Base-by-base conservation (phyloP, 2,888 invertebrate genomes). In the Masnerella sp. region DNA sequence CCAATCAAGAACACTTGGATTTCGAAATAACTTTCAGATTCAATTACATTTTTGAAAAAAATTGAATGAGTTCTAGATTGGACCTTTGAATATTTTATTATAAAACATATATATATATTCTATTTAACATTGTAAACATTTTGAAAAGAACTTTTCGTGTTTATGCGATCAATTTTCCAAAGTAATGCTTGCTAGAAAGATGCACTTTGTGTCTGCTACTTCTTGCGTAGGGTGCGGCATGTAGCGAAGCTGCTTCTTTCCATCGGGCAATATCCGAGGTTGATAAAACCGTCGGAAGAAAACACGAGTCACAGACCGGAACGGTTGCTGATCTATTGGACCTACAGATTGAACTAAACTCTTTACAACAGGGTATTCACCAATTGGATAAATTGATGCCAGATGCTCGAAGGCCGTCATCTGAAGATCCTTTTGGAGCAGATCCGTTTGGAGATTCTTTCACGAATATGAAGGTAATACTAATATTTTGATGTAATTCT, bases 381-480 rank as follows among this genome's bases (percentile, higher is more conserved):
- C 96, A 96, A 88, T 95, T 96, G 90, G 95, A 95, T 86, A 92
- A 94, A 65, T 93, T 95, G 28, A 95, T 95, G 2, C 93, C 93
- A 5, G 92, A 91, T 28, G 92, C 92, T 82, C 90, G 90, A 1
- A 89, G 89, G 38, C 91, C 93, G 1, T 89, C 91, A 2, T 89
- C 91, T 2, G 90, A 89, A 54, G 88, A 88, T 78, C 88, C 88
- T 20, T 89, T 89, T 75, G 86, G 84, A 62, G 88, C 89, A 69
- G 93, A 93, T 89, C 93, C 93, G 0, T 93, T 93, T 83, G 94
- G 93, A 3, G 94, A 94, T 87, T 93, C 93, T 28, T 94, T 94
- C 82, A 91, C 92, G 43, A 89, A 89, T 73, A 84, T 87, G 77
- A 87, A 86, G 80, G 87, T 87, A 77, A 22, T n/a, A n/a, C n/a